phyloP scores from a whole-genome alignment of 2,888 invertebrate species.

The Glyphotaelius pellucidus region DNA sequence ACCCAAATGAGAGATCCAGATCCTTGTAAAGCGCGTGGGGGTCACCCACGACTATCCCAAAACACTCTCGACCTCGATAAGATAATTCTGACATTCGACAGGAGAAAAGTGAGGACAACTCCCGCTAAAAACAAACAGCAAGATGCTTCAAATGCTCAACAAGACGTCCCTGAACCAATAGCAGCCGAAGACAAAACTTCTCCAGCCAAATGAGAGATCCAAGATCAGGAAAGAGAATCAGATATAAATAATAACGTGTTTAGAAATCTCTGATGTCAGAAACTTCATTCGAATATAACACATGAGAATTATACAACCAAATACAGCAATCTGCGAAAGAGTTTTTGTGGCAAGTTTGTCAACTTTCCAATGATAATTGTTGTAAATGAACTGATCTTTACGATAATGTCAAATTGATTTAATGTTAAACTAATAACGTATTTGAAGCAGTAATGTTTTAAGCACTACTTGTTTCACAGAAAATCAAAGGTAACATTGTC shows the following conservation, averaged over 20 bases:
- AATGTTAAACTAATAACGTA: too few relatives aligned
- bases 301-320: background rate
- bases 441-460: too few relatives aligned
- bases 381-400: background rate
- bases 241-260: background rate
- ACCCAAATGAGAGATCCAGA: background rate
- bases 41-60: slow-evolving; percentile 72
- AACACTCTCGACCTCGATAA: slow-evolving; percentile 75
- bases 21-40: slow-evolving; percentile 70
- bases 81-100: slow-evolving; percentile 68
- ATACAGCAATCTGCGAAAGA: background rate
- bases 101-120: slow-evolving; percentile 67
- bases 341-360: too few relatives aligned
- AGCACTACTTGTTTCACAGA: too few relatives aligned
- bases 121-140: background rate
- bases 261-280: background rate
- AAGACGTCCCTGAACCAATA: background rate
- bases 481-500: too few relatives aligned
- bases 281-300: background rate
- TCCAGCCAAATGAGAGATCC: background rate
- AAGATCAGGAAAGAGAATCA: background rate
- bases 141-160: background rate
- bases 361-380: background rate
- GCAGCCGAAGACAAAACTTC: background rate
- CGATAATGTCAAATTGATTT: too few relatives aligned